Evolutionary conservation across 2,113 vertebrate species (phyloP), one percentile per base, ranked within the genome.

Genomic region (Puntigrus tetrazona): DNA sequence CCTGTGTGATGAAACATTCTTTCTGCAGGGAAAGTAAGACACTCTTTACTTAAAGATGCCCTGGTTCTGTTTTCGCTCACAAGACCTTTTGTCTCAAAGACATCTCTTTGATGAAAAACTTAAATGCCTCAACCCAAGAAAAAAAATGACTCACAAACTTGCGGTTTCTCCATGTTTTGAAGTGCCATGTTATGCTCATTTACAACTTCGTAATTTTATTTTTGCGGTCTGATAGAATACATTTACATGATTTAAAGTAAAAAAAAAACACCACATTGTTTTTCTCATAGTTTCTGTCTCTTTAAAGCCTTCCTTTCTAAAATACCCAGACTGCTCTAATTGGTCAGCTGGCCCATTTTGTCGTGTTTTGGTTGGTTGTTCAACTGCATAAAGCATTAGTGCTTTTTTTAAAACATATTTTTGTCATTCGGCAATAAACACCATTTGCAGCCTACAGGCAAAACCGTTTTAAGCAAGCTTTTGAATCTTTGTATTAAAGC

Each of bases 21-120:
- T 83, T 85, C 88, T 88, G 84, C 47, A 82, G 73, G 70, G 47
- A 86, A 43, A 83, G 20, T 2, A 86, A 38, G 81, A 41, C 5
- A 38, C 20, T 55, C 47, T 82, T 82, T 69, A 70, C 45, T 52
- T 70, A 52, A 38, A 69, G 29, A 69, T 70, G 43, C 80, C 38
- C 25, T 65, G 25, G 3, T 50, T 69, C 61, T 81, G 80, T 82
- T 72, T 81, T 55, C 38, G 31, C 65, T 55, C 80, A 70, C 5
- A 31, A 82, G 29, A 70, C 47, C 43, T 55, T 78, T 78, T 78
- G 50, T 78, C 36, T 80, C 59, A 45, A 80, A 80, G 27, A 34
- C 61, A 47, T 36, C 22, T 25, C 20, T 52, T 52, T 70, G 80
- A 38, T 36, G 45, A 80, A 80, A 63, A 45, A 41, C 59, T 22